phyloP scores from a whole-genome alignment of 2,797 vertebrate species.

The Tragelaphus eurycerus region DNA sequence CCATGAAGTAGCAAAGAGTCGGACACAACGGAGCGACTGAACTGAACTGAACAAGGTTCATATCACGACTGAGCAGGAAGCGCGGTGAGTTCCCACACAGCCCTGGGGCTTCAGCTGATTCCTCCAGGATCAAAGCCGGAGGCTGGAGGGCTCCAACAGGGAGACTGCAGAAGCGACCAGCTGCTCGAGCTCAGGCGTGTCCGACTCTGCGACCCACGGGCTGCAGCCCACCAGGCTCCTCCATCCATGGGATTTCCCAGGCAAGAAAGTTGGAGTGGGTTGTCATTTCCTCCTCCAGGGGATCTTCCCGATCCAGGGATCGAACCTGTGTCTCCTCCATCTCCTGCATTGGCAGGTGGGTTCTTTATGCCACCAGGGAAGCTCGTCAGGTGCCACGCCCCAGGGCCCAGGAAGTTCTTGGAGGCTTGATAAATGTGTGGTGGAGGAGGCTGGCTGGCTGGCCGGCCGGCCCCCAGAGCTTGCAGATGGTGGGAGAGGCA shows the following conservation, averaged over 20 bases:
- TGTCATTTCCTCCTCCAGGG: not conserved
- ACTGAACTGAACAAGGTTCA: not conserved
- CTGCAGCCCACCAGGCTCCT: not conserved
- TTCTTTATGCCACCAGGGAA: not conserved
- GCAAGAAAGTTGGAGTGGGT: not conserved
- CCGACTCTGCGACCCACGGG: accelerated
- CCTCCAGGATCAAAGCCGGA: not conserved
- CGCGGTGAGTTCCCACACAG: accelerated
- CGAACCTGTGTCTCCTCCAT: not conserved
- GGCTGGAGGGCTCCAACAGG: accelerated
- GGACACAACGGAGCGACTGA: not conserved
- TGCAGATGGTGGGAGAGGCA: not conserved
- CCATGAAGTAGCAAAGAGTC: not conserved
- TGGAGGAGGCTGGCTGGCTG: not conserved
- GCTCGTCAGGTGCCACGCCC: accelerated
- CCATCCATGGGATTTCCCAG: not conserved
- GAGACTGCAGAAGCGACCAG: accelerated
- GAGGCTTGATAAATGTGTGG: not conserved
- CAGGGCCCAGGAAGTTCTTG: accelerated
- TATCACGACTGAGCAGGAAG: accelerated
- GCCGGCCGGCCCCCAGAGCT: not conserved
- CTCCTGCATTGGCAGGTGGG: not conserved
- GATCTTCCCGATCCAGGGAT: not conserved
- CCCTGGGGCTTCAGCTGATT: accelerated
- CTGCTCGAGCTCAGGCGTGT: accelerated